Conservation (phyloP, 1,140 invertebrate species). For the Asobara japonica region DNA sequence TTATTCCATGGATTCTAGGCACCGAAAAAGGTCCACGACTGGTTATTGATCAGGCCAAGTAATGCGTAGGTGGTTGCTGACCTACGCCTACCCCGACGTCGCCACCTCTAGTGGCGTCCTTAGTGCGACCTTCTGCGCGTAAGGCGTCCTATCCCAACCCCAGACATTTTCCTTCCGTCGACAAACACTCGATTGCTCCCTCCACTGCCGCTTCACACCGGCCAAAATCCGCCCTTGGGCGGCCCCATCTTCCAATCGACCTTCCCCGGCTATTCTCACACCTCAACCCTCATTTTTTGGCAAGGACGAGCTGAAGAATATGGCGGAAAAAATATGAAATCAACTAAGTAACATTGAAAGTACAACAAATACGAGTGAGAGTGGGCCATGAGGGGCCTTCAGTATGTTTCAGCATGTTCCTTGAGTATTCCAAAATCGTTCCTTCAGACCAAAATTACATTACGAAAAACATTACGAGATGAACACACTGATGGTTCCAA, state of each 20-base stretch:
- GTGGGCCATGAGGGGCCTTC: too few relatives aligned
- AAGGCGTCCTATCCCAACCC: conserved; percentile 57
- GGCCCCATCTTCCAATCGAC: neutral
- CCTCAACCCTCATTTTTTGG: too few relatives aligned
- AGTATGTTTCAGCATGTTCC: too few relatives aligned
- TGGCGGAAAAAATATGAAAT: too few relatives aligned
- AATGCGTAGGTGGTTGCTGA: conserved; percentile 59
- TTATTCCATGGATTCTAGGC: too few relatives aligned
- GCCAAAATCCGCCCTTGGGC: neutral
- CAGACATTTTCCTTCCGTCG: conserved; percentile 46
- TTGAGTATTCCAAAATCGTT: too few relatives aligned
- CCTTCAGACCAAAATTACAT: too few relatives aligned
- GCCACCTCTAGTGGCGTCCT: conserved; percentile 40
- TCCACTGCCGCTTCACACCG: conserved; percentile 14
- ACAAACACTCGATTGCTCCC: conserved; percentile 39
- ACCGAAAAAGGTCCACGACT: conserved; percentile 3
- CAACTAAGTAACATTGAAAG: too few relatives aligned
- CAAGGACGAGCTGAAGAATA: too few relatives aligned
- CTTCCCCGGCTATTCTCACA: neutral
- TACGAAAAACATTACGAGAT: too few relatives aligned
- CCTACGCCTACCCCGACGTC: conserved; percentile 53
- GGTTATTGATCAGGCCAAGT: conserved; percentile 45
- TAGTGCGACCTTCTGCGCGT: conserved; percentile 48
- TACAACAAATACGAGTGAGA: too few relatives aligned
- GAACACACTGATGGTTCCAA: too few relatives aligned